These are phyloP conservation scores for Benthosema pterotum DNA, from an alignment of 2,797 vertebrate genomes.

Conservation along the genomic window DNA sequence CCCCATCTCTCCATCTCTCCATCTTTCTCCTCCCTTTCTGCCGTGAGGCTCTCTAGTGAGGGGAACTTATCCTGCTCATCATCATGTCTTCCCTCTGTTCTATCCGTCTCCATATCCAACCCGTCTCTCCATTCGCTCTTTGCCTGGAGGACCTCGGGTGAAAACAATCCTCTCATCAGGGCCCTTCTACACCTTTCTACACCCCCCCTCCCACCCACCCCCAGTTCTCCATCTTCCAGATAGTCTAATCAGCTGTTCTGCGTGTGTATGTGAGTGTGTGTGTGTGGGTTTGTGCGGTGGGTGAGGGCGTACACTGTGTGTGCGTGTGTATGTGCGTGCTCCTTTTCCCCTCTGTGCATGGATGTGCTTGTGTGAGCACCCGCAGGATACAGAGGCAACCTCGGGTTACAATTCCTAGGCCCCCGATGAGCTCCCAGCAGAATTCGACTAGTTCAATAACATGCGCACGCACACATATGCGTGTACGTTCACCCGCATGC, in stretches of 20 bases:
- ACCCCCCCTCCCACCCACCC: constrained; percentile 45
- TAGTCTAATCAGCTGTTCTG: constrained; percentile 20
- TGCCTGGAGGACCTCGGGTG: constrained; percentile 62
- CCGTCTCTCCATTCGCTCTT: constrained; percentile 19
- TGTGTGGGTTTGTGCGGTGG: neutral
- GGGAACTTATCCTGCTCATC: constrained; percentile 63
- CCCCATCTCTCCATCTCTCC: neutral
- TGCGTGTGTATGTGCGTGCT: constrained; percentile 17
- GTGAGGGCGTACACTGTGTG: constrained; percentile 17
- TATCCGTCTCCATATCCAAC: constrained; percentile 30
- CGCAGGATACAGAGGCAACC: constrained; percentile 52
- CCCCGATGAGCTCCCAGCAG: constrained; percentile 49
- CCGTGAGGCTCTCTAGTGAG: constrained; percentile 53
- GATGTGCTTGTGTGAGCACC: constrained; percentile 9
- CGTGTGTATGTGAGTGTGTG: constrained; percentile 19
- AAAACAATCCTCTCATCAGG: constrained; percentile 66
- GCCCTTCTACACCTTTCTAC: constrained; percentile 56
- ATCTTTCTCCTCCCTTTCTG: constrained; percentile 25
- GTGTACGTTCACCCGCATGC: neutral
- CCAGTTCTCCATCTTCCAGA: constrained; percentile 45
- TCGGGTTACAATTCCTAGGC: constrained; percentile 57
- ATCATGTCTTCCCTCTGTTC: constrained; percentile 51
- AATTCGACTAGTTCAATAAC: constrained; percentile 42
- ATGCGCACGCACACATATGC: constrained; percentile 3
- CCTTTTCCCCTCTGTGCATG: too few species aligned